A percentile compares a stretch with the other conserved stretches of the same genome.
phyloP scores from a whole-genome alignment of 1,140 invertebrate species.

The Rhagoletis zephyria region DNA sequence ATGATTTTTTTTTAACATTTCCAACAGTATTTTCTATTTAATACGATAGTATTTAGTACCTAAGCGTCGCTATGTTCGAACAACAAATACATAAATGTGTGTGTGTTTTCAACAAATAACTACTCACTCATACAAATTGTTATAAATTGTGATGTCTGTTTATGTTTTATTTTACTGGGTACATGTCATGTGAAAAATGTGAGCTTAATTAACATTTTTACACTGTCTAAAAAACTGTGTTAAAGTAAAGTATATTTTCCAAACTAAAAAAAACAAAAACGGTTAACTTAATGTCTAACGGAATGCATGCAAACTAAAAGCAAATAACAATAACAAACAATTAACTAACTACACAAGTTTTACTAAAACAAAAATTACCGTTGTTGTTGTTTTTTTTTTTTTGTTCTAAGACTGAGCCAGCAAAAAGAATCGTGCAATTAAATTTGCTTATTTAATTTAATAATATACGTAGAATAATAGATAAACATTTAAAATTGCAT shows the following conservation, averaged over 20 bases:
- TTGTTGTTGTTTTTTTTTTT: neutral
- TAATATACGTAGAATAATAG: neutral
- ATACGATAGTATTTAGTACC: neutral
- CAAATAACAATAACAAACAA: neutral
- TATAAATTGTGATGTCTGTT: conserved; percentile 35
- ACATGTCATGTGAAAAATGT: conserved; percentile 51
- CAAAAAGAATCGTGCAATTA: neutral
- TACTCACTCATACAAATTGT: neutral
- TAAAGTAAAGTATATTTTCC: conserved; percentile 21
- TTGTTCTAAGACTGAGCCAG: neutral
- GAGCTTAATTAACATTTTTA: conserved; percentile 22
- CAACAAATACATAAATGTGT: neutral
- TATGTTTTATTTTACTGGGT: conserved; percentile 46
- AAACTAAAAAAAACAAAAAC: neutral
- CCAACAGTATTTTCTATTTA: neutral
- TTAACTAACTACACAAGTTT: neutral
- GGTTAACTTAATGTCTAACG: conserved; percentile 34
- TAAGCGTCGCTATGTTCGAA: neutral
- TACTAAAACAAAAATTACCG: neutral
- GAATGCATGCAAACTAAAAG: conserved; percentile 32
- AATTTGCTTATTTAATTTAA: neutral
- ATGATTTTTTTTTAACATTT: too few species aligned
- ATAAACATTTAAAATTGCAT: neutral
- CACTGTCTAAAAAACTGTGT: conserved; percentile 27
- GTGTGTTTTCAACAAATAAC: neutral